Conservation (phyloP, 2,797 vertebrate genomes). For the Hapalemur alaotrensis region DNA sequence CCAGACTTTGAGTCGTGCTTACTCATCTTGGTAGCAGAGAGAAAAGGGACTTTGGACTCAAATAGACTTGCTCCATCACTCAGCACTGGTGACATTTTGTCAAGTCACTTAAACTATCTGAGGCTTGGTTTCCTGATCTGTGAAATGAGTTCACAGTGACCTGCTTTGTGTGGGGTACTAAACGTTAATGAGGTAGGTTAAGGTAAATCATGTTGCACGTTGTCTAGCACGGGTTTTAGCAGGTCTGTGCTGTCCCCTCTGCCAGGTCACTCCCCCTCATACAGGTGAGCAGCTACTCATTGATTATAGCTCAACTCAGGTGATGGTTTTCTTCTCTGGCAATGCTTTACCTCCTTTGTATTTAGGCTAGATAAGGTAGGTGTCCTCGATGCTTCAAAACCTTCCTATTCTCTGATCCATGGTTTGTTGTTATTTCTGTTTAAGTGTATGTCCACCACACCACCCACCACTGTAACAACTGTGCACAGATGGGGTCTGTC, state of each 20-base stretch:
- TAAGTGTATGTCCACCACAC: not conserved
- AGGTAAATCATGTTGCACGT: not conserved
- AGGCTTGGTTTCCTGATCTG: not conserved
- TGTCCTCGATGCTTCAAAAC: not conserved
- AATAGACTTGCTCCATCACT: not conserved
- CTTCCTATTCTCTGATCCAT: not conserved
- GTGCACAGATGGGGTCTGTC: not conserved
- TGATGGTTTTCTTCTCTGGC: not conserved
- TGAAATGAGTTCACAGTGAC: not conserved
- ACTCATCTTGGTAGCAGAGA: constrained; percentile 8
- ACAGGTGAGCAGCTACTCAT: not conserved
- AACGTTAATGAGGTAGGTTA: not conserved
- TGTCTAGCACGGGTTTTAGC: not conserved
- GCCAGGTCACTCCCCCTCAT: not conserved
- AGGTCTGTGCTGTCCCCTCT: not conserved
- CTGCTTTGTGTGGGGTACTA: not conserved
- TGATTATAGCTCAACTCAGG: not conserved
- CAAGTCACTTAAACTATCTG: not conserved
- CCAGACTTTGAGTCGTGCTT: not conserved
- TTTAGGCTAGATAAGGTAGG: not conserved
- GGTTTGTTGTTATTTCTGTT: not conserved
- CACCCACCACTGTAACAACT: not conserved
- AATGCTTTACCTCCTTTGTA: not conserved
- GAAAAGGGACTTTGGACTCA: not conserved
- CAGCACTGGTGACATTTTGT: not conserved